Evolutionary conservation across 2,113 vertebrate species (phyloP).

Genomic region (Synchiropus splendidus): DNA sequence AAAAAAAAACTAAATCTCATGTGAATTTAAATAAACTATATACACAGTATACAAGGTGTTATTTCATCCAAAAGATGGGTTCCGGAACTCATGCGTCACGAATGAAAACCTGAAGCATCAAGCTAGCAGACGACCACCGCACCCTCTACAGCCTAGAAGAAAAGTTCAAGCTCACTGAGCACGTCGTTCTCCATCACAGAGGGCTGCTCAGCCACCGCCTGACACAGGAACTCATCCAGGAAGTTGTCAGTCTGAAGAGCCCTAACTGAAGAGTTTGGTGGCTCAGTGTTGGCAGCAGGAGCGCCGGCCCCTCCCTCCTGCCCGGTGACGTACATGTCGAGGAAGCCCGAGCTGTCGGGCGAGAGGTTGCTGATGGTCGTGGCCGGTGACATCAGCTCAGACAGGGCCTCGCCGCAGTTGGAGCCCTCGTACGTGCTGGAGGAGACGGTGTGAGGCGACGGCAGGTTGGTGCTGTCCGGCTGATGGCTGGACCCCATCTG

Average conservation of each 20-base stretch:
- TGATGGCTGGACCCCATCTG: conserved; percentile 24
- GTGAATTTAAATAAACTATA: too few species aligned
- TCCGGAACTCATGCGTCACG: too few species aligned
- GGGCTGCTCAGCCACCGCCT: conserved; percentile 52
- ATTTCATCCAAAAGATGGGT: too few species aligned
- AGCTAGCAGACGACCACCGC: too few species aligned
- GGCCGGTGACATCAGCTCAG: conserved; percentile 75
- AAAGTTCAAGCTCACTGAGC: conserved; percentile 73
- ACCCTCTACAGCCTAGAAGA: conserved; percentile 62
- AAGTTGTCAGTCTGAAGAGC: conserved; percentile 60
- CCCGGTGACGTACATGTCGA: conserved; percentile 65
- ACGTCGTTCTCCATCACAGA: conserved; percentile 62
- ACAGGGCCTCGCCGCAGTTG: conserved; percentile 69
- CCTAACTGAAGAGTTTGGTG: conserved; percentile 4
- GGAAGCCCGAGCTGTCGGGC: conserved; percentile 63
- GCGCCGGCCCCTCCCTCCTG: conserved; percentile 23
- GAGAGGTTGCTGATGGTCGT: conserved; percentile 62
- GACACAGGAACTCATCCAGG: conserved; percentile 75
- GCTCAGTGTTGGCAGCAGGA: background rate
- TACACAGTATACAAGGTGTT: too few species aligned
- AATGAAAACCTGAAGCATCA: too few species aligned
- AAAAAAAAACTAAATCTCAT: too few species aligned
- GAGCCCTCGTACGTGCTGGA: conserved; percentile 54
- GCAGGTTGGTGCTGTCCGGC: conserved; percentile 58
- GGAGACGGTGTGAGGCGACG: conserved; percentile 44